Evolutionary conservation across 2,113 vertebrate genomes (phyloP).

Genomic region (Plotosus lineatus): DNA sequence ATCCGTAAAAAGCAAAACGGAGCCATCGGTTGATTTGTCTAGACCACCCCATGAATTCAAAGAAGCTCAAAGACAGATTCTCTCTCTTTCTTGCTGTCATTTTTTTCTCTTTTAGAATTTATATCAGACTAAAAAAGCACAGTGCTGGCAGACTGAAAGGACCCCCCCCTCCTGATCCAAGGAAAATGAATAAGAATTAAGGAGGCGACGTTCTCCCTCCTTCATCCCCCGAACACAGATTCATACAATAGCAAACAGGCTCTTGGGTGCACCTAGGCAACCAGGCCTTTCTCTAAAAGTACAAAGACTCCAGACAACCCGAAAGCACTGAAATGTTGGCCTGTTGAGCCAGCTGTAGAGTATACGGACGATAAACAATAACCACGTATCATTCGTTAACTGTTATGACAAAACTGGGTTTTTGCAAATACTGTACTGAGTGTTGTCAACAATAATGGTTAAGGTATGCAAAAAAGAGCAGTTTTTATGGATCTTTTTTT

Average conservation of each 20-base stretch:
- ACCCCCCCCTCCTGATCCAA: conserved; percentile 45
- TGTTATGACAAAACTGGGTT: neutral
- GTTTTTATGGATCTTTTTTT: no score
- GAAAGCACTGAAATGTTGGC: conserved; percentile 57
- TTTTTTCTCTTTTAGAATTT: conserved; percentile 33
- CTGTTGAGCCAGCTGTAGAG: conserved; percentile 2
- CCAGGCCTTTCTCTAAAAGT: conserved; percentile 66
- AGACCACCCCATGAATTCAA: conserved; percentile 26
- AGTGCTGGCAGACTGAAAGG: conserved; percentile 54
- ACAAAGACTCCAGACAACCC: conserved; percentile 55
- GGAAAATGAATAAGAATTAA: conserved; percentile 57
- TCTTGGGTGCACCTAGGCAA: conserved; percentile 70
- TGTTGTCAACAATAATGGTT: no score
- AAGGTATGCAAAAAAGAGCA: no score
- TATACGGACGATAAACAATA: neutral
- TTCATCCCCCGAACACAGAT: conserved; percentile 34
- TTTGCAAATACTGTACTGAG: neutral
- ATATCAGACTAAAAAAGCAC: conserved; percentile 39
- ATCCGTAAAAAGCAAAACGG: neutral
- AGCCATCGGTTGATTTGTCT: neutral
- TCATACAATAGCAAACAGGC: conserved; percentile 61
- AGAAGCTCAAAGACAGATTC: conserved; percentile 11
- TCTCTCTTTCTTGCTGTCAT: no score
- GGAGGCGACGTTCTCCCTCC: conserved; percentile 34
- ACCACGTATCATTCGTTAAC: neutral